Evolutionary conservation across 1,140 invertebrate genomes (phyloP).

Genomic region (Globodera rostochiensis): DNA sequence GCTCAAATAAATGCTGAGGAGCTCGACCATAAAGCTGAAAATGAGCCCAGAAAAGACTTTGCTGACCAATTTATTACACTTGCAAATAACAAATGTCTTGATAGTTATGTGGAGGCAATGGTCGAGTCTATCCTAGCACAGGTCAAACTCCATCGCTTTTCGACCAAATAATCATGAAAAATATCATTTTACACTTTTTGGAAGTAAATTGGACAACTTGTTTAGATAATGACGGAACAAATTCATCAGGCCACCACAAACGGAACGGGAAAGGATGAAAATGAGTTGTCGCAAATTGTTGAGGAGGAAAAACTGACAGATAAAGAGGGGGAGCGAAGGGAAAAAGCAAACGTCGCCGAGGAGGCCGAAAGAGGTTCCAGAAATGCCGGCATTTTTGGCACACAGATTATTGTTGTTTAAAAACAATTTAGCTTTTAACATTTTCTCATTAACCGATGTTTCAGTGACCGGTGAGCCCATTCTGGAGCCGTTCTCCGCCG

Average conservation of each 20-base stretch:
- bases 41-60: not conserved
- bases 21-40: not conserved
- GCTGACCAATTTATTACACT: not conserved
- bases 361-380: not conserved
- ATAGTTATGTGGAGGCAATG: slow-evolving; percentile 13
- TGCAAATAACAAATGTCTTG: not conserved
- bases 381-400: not conserved
- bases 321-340: no score
- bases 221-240: not conserved
- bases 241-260: no score
- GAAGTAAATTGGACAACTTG: no score
- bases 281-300: not conserved
- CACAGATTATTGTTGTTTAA: no score
- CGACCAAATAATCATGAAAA: not conserved
- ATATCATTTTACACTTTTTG: not conserved
- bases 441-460: not conserved
- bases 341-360: not conserved
- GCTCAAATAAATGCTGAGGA: not conserved
- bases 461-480: not conserved
- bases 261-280: not conserved
- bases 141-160: not conserved
- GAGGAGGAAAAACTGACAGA: not conserved
- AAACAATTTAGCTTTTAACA: not conserved
- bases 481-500: not conserved
- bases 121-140: slow-evolving; percentile 1